Evolutionary conservation across 1,140 invertebrate species (phyloP).

Genomic region (Teleogryllus occipitalis): DNA sequence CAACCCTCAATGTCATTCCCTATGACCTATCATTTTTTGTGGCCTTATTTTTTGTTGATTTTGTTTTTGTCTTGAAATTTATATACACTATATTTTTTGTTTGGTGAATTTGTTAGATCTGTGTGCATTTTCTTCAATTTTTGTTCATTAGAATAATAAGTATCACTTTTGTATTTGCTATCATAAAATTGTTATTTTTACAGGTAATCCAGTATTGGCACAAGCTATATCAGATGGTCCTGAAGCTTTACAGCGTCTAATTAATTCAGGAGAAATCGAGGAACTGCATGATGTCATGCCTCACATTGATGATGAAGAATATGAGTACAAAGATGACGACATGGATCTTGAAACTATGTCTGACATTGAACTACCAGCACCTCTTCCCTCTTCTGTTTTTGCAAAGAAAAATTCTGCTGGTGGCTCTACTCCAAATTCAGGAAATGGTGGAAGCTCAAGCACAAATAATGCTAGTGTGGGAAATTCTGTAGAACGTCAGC

Average conservation of each 20-base stretch:
- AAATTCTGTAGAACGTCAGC: background rate
- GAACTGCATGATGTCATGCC: constrained; percentile 65
- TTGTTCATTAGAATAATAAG: background rate
- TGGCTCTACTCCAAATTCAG: background rate
- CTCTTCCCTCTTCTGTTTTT: constrained; percentile 13
- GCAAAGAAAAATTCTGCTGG: constrained; percentile 3
- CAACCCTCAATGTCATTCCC: too few species aligned
- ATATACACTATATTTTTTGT: background rate
- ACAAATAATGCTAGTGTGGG: background rate
- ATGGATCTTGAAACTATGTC: constrained; percentile 18
- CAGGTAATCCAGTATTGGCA: constrained; percentile 61
- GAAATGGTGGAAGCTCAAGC: background rate
- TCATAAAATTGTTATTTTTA: constrained; percentile 28
- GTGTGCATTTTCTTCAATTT: background rate
- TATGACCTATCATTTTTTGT: too few species aligned
- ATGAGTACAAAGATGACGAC: constrained; percentile 13
- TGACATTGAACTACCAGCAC: constrained; percentile 15
- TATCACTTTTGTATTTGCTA: background rate
- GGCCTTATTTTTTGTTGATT: too few species aligned
- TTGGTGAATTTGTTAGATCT: background rate
- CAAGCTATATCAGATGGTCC: constrained; percentile 64
- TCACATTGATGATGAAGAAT: constrained; percentile 41
- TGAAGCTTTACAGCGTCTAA: constrained; percentile 62
- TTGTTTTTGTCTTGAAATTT: too few species aligned
- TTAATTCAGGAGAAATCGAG: constrained; percentile 67